phyloP scores from a whole-genome alignment of 2,888 invertebrate species.

The Drosophila stalkeri region DNA sequence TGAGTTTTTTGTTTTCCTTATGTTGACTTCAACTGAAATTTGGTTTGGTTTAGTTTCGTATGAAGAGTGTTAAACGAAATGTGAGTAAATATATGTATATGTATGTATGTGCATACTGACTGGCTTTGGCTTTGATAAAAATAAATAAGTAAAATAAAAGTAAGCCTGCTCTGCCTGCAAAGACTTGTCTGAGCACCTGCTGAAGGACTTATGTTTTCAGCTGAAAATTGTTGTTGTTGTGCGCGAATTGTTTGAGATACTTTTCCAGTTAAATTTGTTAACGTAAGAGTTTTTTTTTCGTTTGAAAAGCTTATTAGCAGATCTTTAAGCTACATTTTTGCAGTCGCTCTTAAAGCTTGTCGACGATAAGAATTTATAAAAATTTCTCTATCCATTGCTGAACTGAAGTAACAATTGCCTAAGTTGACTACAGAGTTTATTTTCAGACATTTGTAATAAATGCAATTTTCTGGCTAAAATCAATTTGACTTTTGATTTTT shows the following conservation, averaged over 20 bases:
- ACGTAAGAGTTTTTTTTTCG: not conserved
- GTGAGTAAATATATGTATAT: too few relatives aligned
- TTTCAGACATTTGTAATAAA: not conserved
- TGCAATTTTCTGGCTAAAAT: not conserved
- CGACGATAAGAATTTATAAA: not conserved
- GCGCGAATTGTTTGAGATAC: not conserved
- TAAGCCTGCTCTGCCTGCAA: not conserved
- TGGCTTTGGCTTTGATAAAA: too few relatives aligned
- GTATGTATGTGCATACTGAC: too few relatives aligned
- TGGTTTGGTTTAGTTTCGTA: too few relatives aligned
- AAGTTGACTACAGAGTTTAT: not conserved
- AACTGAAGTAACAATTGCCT: not conserved
- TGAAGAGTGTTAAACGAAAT: too few relatives aligned
- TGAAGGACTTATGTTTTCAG: not conserved
- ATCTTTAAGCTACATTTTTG: not conserved
- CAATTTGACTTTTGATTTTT: conserved; percentile 1
- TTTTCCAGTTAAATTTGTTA: not conserved
- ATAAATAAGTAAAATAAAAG: too few relatives aligned
- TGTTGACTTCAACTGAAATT: too few relatives aligned
- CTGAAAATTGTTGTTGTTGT: not conserved
- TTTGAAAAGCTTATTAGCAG: not conserved
- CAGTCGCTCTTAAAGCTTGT: not conserved
- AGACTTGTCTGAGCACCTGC: not conserved
- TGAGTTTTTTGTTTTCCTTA: not conserved
- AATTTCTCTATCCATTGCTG: not conserved